These are phyloP conservation scores for Lophotis ruficrista DNA, from an alignment of 2,113 vertebrate species.

Conservation along the genomic window DNA sequence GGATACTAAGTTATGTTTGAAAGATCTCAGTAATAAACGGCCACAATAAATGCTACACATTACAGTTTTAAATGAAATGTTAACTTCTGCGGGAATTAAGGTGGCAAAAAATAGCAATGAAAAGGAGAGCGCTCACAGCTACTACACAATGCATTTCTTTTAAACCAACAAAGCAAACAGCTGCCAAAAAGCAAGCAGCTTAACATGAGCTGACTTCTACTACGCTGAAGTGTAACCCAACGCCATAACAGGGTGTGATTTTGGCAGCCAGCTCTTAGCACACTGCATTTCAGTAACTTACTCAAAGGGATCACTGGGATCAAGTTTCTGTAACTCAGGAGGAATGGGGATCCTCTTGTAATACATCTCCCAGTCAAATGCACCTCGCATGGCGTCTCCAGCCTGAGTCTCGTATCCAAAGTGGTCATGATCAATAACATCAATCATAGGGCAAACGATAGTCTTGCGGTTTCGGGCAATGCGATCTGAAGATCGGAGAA, in stretches of 20 bases:
- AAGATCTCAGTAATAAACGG: slow-evolving; percentile 29
- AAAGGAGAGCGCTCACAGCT: slow-evolving; percentile 18
- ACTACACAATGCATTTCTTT: slow-evolving; percentile 11
- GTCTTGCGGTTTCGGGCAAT: slow-evolving; percentile 93
- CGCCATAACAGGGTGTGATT: not conserved
- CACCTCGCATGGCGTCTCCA: slow-evolving; percentile 95
- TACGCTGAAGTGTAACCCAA: not conserved
- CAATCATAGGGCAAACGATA: slow-evolving; percentile 98
- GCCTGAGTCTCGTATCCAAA: slow-evolving; percentile 96
- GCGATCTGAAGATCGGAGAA: slow-evolving; percentile 82
- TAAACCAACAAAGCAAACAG: slow-evolving; percentile 24
- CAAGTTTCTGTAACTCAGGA: slow-evolving; percentile 85
- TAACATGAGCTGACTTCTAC: slow-evolving; percentile 3
- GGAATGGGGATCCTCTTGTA: slow-evolving; percentile 98
- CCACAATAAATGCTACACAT: not conserved
- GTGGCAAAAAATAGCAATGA: slow-evolving; percentile 13
- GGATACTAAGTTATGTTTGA: slow-evolving; percentile 16
- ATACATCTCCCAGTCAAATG: slow-evolving; percentile 99
- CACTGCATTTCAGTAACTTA: slow-evolving; percentile 72
- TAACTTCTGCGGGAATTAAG: slow-evolving; percentile 35
- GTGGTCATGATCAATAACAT: slow-evolving; percentile 96
- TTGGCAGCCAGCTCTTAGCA: not conserved
- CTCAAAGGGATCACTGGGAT: slow-evolving; percentile 96
- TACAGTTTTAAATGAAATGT: slow-evolving; percentile 25
- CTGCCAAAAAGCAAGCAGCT: slow-evolving; percentile 43